These are phyloP conservation scores for Diplodus puntazzo DNA, from an alignment of 2,797 vertebrate species.

Conservation along the genomic window DNA sequence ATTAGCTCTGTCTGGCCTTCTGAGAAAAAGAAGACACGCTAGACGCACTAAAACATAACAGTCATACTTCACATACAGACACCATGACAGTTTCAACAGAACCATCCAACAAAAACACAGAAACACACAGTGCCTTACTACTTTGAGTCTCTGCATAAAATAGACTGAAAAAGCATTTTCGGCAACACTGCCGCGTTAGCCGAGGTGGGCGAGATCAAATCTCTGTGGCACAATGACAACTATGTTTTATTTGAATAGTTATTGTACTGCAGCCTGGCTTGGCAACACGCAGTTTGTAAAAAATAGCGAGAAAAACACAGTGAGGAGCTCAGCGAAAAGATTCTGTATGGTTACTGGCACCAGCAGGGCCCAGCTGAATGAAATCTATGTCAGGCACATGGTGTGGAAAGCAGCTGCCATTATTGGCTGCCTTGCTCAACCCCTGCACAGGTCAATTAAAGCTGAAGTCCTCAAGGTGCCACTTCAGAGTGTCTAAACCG, in stretches of 20 bases:
- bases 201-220: constrained; percentile 7
- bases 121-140: neutral
- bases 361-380: constrained; percentile 42
- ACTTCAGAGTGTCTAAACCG: constrained; percentile 47
- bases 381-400: constrained; percentile 46
- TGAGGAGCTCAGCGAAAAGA: constrained; percentile 28
- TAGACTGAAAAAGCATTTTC: neutral
- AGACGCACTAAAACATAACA: constrained; percentile 22
- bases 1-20: constrained; percentile 64
- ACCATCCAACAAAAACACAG: neutral
- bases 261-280: constrained; percentile 19
- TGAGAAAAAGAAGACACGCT: constrained; percentile 39
- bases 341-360: constrained; percentile 34
- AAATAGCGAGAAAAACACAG: constrained; percentile 26
- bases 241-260: constrained; percentile 7
- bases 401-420: constrained; percentile 49
- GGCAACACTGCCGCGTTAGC: neutral
- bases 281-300: neutral
- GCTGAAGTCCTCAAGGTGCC: constrained; percentile 44
- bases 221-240: neutral
- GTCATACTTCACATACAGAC: constrained; percentile 25
- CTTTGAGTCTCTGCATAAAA: neutral
- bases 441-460: constrained; percentile 50
- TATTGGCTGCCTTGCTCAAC: constrained; percentile 44
- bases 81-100: neutral